Evolutionary conservation across 2,113 vertebrate genomes (phyloP).

Genomic region (Pithys albifrons): DNA sequence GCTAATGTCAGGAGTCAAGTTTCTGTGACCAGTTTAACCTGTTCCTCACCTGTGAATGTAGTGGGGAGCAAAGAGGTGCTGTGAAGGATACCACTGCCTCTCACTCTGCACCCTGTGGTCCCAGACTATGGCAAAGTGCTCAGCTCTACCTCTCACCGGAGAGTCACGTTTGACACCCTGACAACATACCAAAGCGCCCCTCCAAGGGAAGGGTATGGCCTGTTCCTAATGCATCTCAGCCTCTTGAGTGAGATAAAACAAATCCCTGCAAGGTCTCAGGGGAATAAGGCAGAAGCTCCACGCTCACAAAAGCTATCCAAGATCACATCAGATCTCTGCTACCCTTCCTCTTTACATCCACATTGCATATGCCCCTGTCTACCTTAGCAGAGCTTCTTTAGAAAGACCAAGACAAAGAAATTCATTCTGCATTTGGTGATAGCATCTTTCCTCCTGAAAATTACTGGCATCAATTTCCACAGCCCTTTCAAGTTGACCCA

Average conservation of each 20-base stretch:
- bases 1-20: not conserved
- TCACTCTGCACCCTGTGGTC: not conserved
- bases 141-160: not conserved
- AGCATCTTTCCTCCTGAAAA: not conserved
- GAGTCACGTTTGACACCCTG: not conserved
- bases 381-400: not conserved
- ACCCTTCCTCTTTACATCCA: not conserved
- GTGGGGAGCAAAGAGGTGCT: not conserved
- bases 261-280: accelerated
- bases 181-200: not conserved
- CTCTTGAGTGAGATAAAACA: not conserved
- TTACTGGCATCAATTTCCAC: not conserved
- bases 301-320: not conserved
- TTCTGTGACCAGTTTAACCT: not conserved
- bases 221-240: not conserved
- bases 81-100: not conserved
- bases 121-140: not conserved
- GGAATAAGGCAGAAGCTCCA: not conserved
- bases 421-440: not conserved
- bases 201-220: not conserved
- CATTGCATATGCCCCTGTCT: not conserved
- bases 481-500: not conserved
- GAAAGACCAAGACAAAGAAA: not conserved
- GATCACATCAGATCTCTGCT: not conserved
- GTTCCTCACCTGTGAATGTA: accelerated